These are phyloP conservation scores for Sinella curviseta DNA, from an alignment of 1,140 invertebrate genomes.

Conservation along the genomic window DNA sequence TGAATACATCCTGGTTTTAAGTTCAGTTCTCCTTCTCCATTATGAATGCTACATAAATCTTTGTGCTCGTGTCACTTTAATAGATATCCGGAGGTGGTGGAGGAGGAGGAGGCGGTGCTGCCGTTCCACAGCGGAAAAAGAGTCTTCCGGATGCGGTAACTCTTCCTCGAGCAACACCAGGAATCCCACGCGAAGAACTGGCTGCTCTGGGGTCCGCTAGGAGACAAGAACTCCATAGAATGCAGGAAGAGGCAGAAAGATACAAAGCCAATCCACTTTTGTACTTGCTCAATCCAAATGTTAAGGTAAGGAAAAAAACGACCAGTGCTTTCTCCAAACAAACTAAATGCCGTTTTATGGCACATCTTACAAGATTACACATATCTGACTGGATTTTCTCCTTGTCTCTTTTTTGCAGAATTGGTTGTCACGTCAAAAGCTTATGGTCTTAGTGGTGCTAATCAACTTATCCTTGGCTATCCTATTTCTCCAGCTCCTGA, in stretches of 20 bases:
- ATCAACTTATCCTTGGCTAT: constrained; percentile 94
- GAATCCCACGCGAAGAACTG: constrained; percentile 92
- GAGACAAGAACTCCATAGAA: constrained; percentile 86
- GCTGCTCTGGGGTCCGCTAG: constrained; percentile 87
- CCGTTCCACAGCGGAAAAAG: constrained; percentile 82
- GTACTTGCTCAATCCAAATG: constrained; percentile 91
- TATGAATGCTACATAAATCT: background rate
- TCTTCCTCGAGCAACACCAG: constrained; percentile 70
- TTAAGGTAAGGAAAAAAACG: constrained; percentile 75
- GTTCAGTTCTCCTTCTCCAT: no score
- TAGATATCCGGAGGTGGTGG: constrained; percentile 39
- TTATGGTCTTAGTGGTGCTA: constrained; percentile 91
- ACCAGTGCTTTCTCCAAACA: background rate
- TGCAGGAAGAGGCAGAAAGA: constrained; percentile 88
- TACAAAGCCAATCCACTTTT: constrained; percentile 89
- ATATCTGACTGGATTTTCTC: background rate
- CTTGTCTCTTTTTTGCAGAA: constrained; percentile 69
- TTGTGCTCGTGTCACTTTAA: background rate
- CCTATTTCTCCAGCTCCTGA: constrained; percentile 95
- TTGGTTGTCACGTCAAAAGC: constrained; percentile 94
- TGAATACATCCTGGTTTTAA: no score
- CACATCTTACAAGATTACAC: constrained; percentile 16
- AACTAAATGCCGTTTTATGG: constrained; percentile 16
- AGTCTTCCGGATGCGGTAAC: constrained; percentile 89
- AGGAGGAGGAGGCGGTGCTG: constrained; percentile 56